phyloP scores from a whole-genome alignment of 2,797 vertebrate genomes.

The Lepus townsendii region DNA sequence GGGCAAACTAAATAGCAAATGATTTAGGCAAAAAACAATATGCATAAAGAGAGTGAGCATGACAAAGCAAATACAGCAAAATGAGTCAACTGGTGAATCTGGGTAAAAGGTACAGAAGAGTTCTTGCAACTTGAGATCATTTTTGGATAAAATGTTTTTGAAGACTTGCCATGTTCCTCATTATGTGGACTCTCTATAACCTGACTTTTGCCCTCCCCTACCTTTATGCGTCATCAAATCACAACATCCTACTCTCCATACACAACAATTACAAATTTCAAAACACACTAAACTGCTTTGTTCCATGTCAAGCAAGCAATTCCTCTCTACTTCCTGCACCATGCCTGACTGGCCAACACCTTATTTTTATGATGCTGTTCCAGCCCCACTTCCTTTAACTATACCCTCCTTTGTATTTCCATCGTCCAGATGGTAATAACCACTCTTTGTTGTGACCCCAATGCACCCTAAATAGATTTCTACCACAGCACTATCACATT shows the following conservation, averaged over 20 bases:
- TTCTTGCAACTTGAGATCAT: conserved; percentile 11
- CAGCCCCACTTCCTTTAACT: neutral
- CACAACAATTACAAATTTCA: neutral
- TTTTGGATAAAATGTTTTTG: conserved; percentile 14
- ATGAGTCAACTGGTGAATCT: neutral
- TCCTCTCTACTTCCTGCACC: neutral
- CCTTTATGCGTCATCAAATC: neutral
- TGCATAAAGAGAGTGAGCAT: neutral
- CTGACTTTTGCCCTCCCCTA: neutral
- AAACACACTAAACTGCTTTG: neutral
- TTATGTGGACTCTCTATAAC: neutral
- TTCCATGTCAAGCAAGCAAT: conserved; percentile 6
- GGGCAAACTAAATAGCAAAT: conserved; percentile 16
- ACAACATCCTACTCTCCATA: neutral
- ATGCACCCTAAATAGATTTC: neutral
- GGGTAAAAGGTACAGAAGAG: neutral
- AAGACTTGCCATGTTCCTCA: conserved; percentile 1
- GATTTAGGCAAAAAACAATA: neutral
- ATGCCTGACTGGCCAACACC: neutral
- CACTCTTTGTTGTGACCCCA: neutral
- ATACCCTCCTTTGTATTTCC: neutral
- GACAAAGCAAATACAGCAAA: neutral
- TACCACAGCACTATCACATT: neutral
- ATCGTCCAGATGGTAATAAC: neutral
- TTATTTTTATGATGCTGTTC: neutral